Evolutionary conservation across 2,888 invertebrate genomes (phyloP).

Genomic region (Conops quadrifasciatus): DNA sequence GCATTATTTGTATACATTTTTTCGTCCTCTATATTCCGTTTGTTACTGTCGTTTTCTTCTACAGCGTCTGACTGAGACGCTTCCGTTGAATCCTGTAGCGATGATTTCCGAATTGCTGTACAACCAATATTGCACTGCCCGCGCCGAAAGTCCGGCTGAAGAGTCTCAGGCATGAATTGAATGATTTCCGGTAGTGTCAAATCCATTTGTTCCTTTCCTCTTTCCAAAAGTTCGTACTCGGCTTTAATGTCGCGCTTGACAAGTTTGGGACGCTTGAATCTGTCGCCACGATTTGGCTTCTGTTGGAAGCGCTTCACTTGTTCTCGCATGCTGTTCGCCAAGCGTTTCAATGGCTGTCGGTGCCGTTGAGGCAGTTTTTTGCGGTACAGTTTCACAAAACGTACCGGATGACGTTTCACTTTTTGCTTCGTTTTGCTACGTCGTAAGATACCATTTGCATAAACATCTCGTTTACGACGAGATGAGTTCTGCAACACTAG

Average conservation of each 20-base stretch:
- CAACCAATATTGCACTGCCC: constrained; percentile 57
- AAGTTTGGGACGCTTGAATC: constrained; percentile 41
- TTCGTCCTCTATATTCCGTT: neutral
- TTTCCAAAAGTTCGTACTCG: constrained; percentile 59
- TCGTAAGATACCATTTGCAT: constrained; percentile 44
- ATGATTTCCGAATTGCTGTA: constrained; percentile 5
- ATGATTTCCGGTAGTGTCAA: constrained; percentile 61
- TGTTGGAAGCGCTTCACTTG: neutral
- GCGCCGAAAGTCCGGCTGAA: constrained; percentile 55
- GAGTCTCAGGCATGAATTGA: constrained; percentile 62
- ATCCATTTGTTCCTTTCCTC: constrained; percentile 54
- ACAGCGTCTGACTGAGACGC: too few relatives aligned
- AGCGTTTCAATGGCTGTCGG: constrained; percentile 25
- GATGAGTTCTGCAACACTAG: neutral
- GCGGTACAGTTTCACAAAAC: constrained; percentile 54
- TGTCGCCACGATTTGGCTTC: neutral
- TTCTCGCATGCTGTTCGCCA: neutral
- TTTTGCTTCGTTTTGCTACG: constrained; percentile 39
- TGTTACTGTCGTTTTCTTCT: neutral
- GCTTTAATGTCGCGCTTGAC: constrained; percentile 61
- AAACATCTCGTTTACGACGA: constrained; percentile 54
- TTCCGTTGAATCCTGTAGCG: neutral
- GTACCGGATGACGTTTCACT: constrained; percentile 48
- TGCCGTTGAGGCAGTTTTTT: constrained; percentile 46
- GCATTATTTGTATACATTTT: neutral